Base-by-base conservation (phyloP, 2,113 vertebrate genomes). In the Physeter macrocephalus region DNA sequence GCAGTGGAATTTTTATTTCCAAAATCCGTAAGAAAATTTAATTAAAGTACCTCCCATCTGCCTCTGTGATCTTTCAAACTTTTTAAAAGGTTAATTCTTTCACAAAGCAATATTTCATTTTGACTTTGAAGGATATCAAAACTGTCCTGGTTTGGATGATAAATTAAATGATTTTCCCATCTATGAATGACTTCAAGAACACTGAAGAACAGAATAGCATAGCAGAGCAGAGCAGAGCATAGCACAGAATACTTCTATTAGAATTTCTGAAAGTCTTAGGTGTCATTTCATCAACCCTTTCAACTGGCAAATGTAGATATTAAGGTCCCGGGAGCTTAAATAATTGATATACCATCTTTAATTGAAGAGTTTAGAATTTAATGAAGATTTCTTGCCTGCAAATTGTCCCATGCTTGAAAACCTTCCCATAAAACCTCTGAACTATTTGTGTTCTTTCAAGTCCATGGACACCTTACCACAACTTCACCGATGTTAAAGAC, bases 101-200 rank as follows among this genome's bases (percentile, higher is more conserved):
- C 69, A 64, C 43, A 41, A 81, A 77, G 43, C 18, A 41, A 12
- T 89, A 59, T 89, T 89, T 95, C 36, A 86, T 39, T 88, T 9
- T 91, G 54, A 83, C 25, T 96, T 93, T 87, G 80, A 62, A 74
- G 34, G 14, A 21, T 92, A 93, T 82, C 54, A 57, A 86, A 93
- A 83, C 34, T 78, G 17, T 81, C n/a, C 39, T 72, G 1, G 18
- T 75, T 92, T 93, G 1, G 27, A 43, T 86, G 31, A 93, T 54
- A 82, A 94, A 89, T 94, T 78, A 87, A 18, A 83, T 46, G 39
- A 91, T 85, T 57, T 96, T 66, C 41, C 57, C 34, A 94, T 72
- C 52, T 88, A 5, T 46, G 13, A 77, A 52, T 77, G 64, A 72
- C 14, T 94, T 94, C 10, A 94, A 88, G 25, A 88, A 69, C 39